Base-by-base conservation (phyloP, 2,113 vertebrate species). In the Dasyprocta punctata region DNA sequence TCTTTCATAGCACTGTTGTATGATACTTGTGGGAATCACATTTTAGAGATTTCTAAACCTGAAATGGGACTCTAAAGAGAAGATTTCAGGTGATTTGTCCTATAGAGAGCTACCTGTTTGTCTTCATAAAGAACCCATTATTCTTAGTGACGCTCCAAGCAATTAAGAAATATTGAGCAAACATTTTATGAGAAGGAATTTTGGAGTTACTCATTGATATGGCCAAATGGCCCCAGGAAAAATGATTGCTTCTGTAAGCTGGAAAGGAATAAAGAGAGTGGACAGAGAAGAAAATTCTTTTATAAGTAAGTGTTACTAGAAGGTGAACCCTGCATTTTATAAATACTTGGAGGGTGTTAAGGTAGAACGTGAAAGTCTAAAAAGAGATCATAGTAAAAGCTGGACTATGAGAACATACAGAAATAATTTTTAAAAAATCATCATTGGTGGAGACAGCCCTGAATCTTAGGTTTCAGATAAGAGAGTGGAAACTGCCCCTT, bases 171-270 rank as follows among this genome's bases (percentile, higher is more conserved):
- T 94, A 38, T 73, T 65, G 61, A 93, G 58, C 20, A 84, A 91
- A 89, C 1, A 89, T 75, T 85, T 87, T 93, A 89, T 89, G 30
- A 60, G 84, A 85, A 86, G 92, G 52, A 83, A 78, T 92, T 94
- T 82, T 56, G 78, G n/a, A 86, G 60, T 83, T 94, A 8, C 58
- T 82, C 89, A 3, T 86, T 0, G 1, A 82, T 92, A 89, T 49
- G 11, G 20, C 33, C 44, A 89, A 93, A 81, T 63, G 44, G 33
- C 58, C 85, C 33, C 44, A 77, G 73, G 44, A 86, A 81, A 87
- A 54, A 38, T 11, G 11, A 89, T 81, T 89, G 41, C 41, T 83
- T 95, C 33, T 41, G 44, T 83, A 82, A 92, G 4, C n/a, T 80
- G 81, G 52, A 86, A 89, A 96, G 22, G 47, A 96, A 85, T 54